Base-by-base conservation (phyloP, 1,140 invertebrate genomes). In the Drosophila pseudoobscura region DNA sequence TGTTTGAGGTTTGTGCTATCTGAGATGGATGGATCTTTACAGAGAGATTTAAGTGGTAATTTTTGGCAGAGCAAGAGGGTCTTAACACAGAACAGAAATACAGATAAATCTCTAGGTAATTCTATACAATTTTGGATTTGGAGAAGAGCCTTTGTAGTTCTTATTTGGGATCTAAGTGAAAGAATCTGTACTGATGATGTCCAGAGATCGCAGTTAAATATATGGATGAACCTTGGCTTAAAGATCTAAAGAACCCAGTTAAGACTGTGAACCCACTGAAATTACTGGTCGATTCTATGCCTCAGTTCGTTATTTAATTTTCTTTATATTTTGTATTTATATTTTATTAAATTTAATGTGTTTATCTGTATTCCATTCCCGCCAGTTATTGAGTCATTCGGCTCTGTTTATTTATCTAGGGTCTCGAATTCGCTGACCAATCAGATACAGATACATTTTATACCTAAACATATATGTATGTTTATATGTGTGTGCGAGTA, bases 361-460 rank as follows among this genome's bases (percentile, higher is more conserved):
- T 46, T 65, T 68, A 17, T 29, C 46, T 39, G 5, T 31, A 31
- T 66, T 51, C 9, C 9, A 26, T 20, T 31, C 29, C 6, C 9
- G 22, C 22, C 44, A 22, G 47, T 68, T 50, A 55, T 68, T 49
- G 65, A 69, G 43, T 69, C 64, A 56, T 44, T 69, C 50, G 20
- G 24, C 31, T 39, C 5, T 22, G 13, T 29, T 64, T 39, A 17
- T 24, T 51, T 52, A 39, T 8, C 51, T 68, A 35, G 45, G 35
- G 51, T 57, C 65, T 68, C 24, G 51, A 13, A 57, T 69, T 43
- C 51, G 29, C 51, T 68, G 65, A 69, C 63, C 65, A 69, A 69
- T 69, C 65, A 69, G 24, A 56, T 43, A 57, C 22, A 54, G 2
- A 31, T 31, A 31, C 8, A 31, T 20, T 20, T 2, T 9, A 31